A percentile compares a stretch with the other conserved stretches of the same genome.
Conservation (phyloP, 1,140 invertebrate genomes). For the Pogonus chalceus region DNA sequence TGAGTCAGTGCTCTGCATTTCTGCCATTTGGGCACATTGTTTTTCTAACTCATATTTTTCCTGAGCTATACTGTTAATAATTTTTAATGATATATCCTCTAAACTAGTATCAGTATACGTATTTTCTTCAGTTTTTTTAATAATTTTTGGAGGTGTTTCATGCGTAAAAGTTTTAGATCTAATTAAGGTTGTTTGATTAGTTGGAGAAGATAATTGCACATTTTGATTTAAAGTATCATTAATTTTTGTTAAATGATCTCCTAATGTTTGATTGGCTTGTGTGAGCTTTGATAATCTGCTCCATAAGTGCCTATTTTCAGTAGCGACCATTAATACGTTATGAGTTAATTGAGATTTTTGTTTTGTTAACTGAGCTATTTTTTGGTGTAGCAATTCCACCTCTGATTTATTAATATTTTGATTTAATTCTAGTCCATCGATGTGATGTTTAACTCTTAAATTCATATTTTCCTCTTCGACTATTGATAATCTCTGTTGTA, state of each 20-base stretch:
- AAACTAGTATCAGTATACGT: constrained; percentile 43
- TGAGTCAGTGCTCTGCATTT: constrained; percentile 44
- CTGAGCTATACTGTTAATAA: constrained; percentile 55
- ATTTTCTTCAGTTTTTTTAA: constrained; percentile 37
- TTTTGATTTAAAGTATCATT: constrained; percentile 40
- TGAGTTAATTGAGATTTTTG: constrained; percentile 64
- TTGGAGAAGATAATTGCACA: constrained; percentile 30
- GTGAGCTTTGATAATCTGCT: constrained; percentile 54
- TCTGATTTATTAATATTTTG: constrained; percentile 33
- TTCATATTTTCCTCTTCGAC: constrained; percentile 65
- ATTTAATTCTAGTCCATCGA: constrained; percentile 19
- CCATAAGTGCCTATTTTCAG: constrained; percentile 71
- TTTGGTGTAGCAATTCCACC: constrained; percentile 39
- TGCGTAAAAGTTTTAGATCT: constrained; percentile 53
- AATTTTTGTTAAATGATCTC: constrained; percentile 40
- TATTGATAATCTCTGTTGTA: constrained; percentile 54
- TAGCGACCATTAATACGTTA: constrained; percentile 66
- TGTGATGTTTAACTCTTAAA: constrained; percentile 40
- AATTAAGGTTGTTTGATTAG: constrained; percentile 33
- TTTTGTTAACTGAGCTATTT: constrained; percentile 54
- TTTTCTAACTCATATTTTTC: constrained; percentile 55
- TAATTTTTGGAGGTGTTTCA: constrained; percentile 43
- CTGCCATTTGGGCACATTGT: constrained; percentile 52
- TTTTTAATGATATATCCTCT: constrained; percentile 64
- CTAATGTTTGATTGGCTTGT: constrained; percentile 39